phyloP scores from a whole-genome alignment of 1,140 invertebrate species.

The Camponotus floridanus region DNA sequence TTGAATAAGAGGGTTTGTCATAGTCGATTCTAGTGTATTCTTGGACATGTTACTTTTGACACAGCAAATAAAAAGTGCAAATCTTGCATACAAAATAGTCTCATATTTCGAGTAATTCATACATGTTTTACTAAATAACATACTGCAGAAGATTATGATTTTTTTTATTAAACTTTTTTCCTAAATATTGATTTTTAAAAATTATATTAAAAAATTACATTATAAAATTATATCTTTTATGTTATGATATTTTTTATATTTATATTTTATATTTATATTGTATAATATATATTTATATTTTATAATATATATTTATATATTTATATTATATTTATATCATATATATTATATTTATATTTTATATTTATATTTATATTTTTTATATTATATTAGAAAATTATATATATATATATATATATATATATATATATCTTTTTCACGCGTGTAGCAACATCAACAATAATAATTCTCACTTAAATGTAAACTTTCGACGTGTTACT shows the following conservation, averaged over 20 bases:
- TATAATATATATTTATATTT: too few species aligned
- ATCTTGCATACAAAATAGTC: background rate
- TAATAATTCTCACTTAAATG: background rate
- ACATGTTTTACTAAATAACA: background rate
- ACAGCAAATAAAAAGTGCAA: conserved; percentile 10
- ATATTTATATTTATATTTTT: too few species aligned
- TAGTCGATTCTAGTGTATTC: background rate
- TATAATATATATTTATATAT: too few species aligned
- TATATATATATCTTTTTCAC: background rate
- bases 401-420: too few species aligned
- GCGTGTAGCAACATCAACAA: background rate
- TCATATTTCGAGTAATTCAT: background rate
- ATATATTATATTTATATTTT: too few species aligned
- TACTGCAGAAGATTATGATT: background rate
- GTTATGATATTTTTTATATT: too few species aligned
- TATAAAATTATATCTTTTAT: too few species aligned
- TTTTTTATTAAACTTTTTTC: too few species aligned
- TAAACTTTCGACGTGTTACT: background rate
- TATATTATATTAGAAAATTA: too few species aligned
- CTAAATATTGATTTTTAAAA: background rate
- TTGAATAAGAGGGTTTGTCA: conserved; percentile 17
- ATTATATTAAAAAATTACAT: background rate
- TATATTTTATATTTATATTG: too few species aligned
- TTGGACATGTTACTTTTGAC: conserved; percentile 1
- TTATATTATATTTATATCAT: too few species aligned